These are phyloP conservation scores for Odontophorus gujanensis DNA, from an alignment of 2,113 vertebrate genomes.

Conservation along the genomic window DNA sequence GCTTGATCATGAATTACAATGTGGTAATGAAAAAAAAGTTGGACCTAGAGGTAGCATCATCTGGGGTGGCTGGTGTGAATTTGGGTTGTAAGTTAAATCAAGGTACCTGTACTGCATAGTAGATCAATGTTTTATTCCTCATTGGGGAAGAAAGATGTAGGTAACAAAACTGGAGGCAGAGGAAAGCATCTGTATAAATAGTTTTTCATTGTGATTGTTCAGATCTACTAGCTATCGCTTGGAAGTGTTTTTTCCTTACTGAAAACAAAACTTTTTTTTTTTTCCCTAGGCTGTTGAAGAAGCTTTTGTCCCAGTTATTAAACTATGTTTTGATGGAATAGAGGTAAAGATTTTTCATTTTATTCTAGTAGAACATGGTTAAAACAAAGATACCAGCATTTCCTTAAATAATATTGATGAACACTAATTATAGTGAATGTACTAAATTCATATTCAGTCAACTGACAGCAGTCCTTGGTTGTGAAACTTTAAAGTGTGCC, in stretches of 20 bases:
- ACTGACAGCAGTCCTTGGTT: background rate
- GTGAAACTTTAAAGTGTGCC: background rate
- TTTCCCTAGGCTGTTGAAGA: constrained; percentile 86
- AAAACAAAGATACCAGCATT: background rate
- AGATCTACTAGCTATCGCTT: background rate
- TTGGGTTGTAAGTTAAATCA: background rate
- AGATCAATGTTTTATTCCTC: background rate
- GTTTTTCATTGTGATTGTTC: background rate
- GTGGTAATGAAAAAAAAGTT: background rate
- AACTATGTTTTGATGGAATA: constrained; percentile 90
- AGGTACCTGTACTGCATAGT: background rate
- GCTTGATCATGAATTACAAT: background rate
- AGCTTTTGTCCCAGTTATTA: constrained; percentile 92
- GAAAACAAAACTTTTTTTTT: constrained; percentile 48
- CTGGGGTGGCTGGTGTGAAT: background rate
- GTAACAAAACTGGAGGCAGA: background rate
- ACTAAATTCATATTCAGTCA: background rate
- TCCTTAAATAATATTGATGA: background rate
- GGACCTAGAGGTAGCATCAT: background rate
- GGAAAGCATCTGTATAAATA: background rate
- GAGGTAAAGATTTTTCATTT: constrained; percentile 80
- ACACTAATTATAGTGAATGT: background rate
- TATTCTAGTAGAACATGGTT: background rate
- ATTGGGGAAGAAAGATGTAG: background rate
- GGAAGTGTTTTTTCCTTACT: background rate